phyloP scores from a whole-genome alignment of 2,888 invertebrate genomes.

The Habrosyne pyritoides region DNA sequence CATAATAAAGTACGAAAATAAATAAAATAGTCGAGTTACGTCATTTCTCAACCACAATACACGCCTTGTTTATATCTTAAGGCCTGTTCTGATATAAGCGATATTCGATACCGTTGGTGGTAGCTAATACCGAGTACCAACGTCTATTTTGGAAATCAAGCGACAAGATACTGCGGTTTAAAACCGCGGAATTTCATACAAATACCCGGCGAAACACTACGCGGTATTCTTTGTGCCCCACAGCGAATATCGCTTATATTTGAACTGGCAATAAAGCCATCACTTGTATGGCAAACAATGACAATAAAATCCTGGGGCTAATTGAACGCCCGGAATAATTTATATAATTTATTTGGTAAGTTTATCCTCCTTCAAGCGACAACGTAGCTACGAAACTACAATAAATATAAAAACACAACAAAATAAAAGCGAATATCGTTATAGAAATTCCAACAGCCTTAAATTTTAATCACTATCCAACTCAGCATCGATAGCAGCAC shows the following conservation, averaged over 20 bases:
- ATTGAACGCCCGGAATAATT: not conserved
- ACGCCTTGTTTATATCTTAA: not conserved
- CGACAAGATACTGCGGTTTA: too few species aligned
- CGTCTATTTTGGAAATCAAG: too few species aligned
- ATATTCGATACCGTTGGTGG: too few species aligned
- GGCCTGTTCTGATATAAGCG: too few species aligned
- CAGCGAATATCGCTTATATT: too few species aligned
- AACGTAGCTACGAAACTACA: slow-evolving; percentile 1
- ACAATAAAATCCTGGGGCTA: not conserved
- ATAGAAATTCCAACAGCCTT: slow-evolving; percentile 36
- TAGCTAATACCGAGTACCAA: too few species aligned
- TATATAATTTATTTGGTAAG: not conserved
- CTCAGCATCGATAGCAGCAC: too few species aligned
- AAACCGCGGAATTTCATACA: too few species aligned
- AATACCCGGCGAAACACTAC: too few species aligned
- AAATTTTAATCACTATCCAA: slow-evolving; percentile 28
- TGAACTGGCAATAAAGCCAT: too few species aligned
- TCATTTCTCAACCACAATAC: not conserved
- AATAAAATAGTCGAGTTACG: not conserved
- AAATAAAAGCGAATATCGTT: slow-evolving; percentile 27
- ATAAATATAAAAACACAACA: slow-evolving; percentile 31
- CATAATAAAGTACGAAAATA: not conserved
- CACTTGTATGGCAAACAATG: not conserved
- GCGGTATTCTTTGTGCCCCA: too few species aligned
- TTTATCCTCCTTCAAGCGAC: not conserved